These are phyloP conservation scores for Clarias pachynema DNA, from an alignment of 2,797 vertebrate genomes.

Conservation along the genomic window DNA sequence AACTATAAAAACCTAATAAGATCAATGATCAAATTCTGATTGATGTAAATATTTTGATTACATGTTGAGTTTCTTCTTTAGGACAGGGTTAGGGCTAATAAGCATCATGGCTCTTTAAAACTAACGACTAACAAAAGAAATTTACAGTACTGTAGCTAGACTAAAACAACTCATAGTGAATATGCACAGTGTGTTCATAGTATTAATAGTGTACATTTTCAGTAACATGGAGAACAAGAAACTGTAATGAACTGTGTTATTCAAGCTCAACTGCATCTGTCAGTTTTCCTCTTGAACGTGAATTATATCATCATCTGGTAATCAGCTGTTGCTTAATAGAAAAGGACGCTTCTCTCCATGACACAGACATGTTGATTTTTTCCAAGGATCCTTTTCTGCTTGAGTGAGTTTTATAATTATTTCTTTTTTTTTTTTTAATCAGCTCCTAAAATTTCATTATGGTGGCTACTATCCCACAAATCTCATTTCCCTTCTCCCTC, in stretches of 20 bases:
- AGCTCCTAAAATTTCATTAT: constrained; percentile 31
- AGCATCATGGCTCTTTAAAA: neutral
- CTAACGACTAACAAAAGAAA: neutral
- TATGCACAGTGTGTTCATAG: constrained; percentile 3
- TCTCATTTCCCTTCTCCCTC: constrained; percentile 12
- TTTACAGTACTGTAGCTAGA: constrained; percentile 12
- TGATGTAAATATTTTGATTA: neutral
- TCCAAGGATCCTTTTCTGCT: constrained; percentile 41
- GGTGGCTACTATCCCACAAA: constrained; percentile 17
- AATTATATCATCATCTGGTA: constrained; percentile 39
- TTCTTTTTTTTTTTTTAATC: constrained; percentile 26
- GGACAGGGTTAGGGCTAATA: neutral
- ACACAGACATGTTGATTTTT: constrained; percentile 38
- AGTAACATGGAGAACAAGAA: neutral
- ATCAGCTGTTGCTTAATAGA: constrained; percentile 42
- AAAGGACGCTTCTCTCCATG: constrained; percentile 34
- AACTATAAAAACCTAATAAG: too few species aligned
- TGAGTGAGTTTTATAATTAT: constrained; percentile 37
- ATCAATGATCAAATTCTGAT: neutral
- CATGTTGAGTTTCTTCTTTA: neutral
- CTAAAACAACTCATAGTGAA: neutral
- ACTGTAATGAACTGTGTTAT: neutral
- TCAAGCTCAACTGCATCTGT: constrained; percentile 10
- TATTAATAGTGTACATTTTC: neutral
- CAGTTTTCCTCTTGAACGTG: constrained; percentile 33